These are phyloP conservation scores for Brachylomia viminalis DNA, from an alignment of 2,888 invertebrate genomes.

Conservation along the genomic window DNA sequence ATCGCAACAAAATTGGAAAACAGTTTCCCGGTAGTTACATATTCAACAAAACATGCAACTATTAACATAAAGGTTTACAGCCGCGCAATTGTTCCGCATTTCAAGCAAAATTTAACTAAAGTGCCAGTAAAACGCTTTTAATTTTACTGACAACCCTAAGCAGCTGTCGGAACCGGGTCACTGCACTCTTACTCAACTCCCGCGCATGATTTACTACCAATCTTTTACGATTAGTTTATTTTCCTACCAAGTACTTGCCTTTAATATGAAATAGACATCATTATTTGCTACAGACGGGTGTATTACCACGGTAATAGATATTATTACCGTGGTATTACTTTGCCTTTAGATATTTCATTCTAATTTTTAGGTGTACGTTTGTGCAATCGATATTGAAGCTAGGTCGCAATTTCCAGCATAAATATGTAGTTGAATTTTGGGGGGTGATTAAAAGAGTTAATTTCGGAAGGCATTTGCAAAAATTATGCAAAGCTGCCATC, in stretches of 20 bases:
- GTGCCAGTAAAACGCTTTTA: slow-evolving; percentile 37
- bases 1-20: neutral
- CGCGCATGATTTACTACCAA: slow-evolving; percentile 59
- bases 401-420: neutral
- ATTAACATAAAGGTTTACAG: slow-evolving; percentile 33
- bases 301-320: no score
- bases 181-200: slow-evolving; percentile 57
- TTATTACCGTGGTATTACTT: no score
- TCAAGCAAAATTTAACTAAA: slow-evolving; percentile 30
- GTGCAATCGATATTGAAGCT: slow-evolving; percentile 5
- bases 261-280: slow-evolving; percentile 36
- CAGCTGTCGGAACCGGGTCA: slow-evolving; percentile 58
- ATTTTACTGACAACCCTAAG: slow-evolving; percentile 57
- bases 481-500: neutral
- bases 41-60: slow-evolving; percentile 27
- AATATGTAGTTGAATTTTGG: neutral
- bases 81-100: slow-evolving; percentile 40
- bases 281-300: slow-evolving; percentile 18
- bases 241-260: slow-evolving; percentile 43
- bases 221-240: slow-evolving; percentile 62
- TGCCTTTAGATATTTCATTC: neutral
- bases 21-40: neutral
- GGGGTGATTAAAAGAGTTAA: neutral
- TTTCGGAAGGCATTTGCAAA: slow-evolving; percentile 7
- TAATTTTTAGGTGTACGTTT: neutral